Percentiles rank a stretch among this genome's conserved stretches.
Evolutionary conservation across 37 sponge, comb jelly and placozoan species (phyloP).

Genomic region (Cliona cf. orientalis): DNA sequence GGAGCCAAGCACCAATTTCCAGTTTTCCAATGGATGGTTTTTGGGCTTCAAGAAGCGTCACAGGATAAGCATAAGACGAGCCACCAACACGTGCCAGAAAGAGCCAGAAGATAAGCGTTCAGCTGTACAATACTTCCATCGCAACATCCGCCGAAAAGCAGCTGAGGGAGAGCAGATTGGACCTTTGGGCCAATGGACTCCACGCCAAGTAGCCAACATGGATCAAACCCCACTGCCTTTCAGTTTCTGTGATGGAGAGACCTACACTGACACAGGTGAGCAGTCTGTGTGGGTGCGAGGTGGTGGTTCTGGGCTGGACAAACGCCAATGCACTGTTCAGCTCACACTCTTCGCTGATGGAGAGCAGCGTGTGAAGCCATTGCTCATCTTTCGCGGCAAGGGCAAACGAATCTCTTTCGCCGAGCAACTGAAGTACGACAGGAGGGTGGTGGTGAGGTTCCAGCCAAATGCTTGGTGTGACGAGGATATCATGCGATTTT

Average conservation of each 20-base stretch:
- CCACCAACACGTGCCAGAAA: too few species aligned
- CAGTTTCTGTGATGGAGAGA: slow-evolving; percentile 33
- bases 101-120: too few species aligned
- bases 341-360: slow-evolving; percentile 60
- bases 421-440: slow-evolving; percentile 36
- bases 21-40: too few species aligned
- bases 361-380: slow-evolving; percentile 41
- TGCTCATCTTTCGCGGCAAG: slow-evolving; percentile 43
- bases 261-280: slow-evolving; percentile 36
- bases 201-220: slow-evolving; percentile 5
- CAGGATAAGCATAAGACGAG: too few species aligned
- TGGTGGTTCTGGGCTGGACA: slow-evolving; percentile 52
- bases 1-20: neutral
- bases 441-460: slow-evolving; percentile 32
- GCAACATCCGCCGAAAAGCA: too few species aligned
- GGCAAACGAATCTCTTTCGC: slow-evolving; percentile 31
- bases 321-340: slow-evolving; percentile 55
- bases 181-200: too few species aligned
- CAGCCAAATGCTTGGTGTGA: slow-evolving; percentile 60
- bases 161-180: too few species aligned
- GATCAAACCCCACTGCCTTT: slow-evolving; percentile 58
- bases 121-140: too few species aligned
- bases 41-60: too few species aligned
- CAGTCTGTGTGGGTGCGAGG: slow-evolving; percentile 52
- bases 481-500: slow-evolving; percentile 34